phyloP scores from a whole-genome alignment of 2,888 invertebrate genomes.

The Zootermopsis nevadensis region DNA sequence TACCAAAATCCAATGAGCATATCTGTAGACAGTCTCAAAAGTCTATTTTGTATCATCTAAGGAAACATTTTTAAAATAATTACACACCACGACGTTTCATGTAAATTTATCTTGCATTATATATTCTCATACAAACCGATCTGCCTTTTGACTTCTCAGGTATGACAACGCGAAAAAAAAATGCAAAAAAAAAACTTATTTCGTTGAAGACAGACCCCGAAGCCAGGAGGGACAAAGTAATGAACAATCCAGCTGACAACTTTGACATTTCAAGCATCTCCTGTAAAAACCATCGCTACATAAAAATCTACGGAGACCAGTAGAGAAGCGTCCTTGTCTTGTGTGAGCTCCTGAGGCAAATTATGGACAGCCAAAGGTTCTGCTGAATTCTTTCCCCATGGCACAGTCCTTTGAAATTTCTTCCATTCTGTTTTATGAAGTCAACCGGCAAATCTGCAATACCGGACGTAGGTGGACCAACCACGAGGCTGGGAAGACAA shows the following conservation, averaged over 20 bases:
- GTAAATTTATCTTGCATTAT: too few species aligned
- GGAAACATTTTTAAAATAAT: too few species aligned
- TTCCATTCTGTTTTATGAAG: slow-evolving; percentile 26
- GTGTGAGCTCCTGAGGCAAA: background rate
- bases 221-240: background rate
- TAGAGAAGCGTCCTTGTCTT: background rate
- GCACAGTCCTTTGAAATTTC: background rate
- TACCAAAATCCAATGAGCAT: too few species aligned
- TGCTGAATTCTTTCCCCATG: background rate
- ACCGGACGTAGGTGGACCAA: background rate
- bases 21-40: too few species aligned
- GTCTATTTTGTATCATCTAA: too few species aligned
- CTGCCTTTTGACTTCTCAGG: too few species aligned
- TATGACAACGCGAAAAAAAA: too few species aligned
- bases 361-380: background rate
- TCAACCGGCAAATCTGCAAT: slow-evolving; percentile 29
- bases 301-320: background rate
- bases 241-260: background rate
- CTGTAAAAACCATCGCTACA: background rate
- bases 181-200: too few species aligned
- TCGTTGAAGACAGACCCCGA: background rate
- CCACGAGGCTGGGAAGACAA: slow-evolving; percentile 5
- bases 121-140: too few species aligned
- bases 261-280: background rate
- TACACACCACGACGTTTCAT: too few species aligned